Evolutionary conservation across 1,140 invertebrate species (phyloP), one percentile per base, ranked within the genome.

Genomic region (Philopotamus ludificatus): DNA sequence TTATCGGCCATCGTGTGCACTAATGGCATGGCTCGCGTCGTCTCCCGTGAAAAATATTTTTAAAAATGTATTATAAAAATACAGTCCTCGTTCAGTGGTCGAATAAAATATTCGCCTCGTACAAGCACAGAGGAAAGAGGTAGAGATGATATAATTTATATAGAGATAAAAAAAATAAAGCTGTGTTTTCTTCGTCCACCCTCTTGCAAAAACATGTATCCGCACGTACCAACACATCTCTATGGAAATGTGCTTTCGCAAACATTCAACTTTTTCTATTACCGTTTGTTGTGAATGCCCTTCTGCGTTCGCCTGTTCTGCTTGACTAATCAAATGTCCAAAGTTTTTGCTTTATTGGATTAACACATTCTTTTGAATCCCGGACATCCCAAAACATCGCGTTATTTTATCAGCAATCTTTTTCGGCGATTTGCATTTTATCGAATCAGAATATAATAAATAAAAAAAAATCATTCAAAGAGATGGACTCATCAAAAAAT

Each of bases 191-290:
- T 47, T 51, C 44, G 50, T 42, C 41, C 61, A 63, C 53, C 53
- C 53, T 57, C 34, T 57, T 28, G 10, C 18, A 18, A n/a, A n/a
- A n/a, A 8, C 10, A 9, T 44, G 16, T 59, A 26, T 58, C 26
- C n/a, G n/a, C n/a, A n/a, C n/a, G n/a, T 55, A 54, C 45, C 15
- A 18, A 62, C 23, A 65, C 49, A 65, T 65, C 44, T 65, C 41
- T 55, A 65, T 65, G 42, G 44, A 64, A 68, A 65, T 68, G 67
- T 65, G 63, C 60, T 62, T 65, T 68, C 58, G 34, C 44, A 58
- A 60, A 64, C 67, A 65, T 62, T 60, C 51, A 68, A 68, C 58
- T 68, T 68, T 68, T 65, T 68, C 67, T 68, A 68, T 68, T 68
- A 68, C 63, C 57, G 63, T 65, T 68, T 63, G 63, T 63, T 68